These are phyloP conservation scores for Saccopteryx leptura DNA, from an alignment of 2,113 vertebrate genomes.

Conservation along the genomic window DNA sequence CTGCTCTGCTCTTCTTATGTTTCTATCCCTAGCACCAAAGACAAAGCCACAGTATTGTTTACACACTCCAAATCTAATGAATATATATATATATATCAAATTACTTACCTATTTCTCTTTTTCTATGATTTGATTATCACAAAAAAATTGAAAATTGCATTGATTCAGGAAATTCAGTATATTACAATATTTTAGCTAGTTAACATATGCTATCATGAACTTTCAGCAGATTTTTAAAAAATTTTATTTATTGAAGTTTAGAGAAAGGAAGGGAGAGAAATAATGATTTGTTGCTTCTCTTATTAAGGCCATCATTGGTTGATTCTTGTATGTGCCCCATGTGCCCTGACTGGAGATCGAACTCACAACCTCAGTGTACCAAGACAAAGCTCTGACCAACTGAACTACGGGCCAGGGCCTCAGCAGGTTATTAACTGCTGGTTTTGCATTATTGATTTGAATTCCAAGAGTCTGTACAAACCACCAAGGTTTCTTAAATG, in stretches of 20 bases:
- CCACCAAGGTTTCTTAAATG: not conserved
- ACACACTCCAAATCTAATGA: not conserved
- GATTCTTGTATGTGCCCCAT: too few relatives aligned
- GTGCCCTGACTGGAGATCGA: too few relatives aligned
- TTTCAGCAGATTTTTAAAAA: conserved; percentile 1
- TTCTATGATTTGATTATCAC: not conserved
- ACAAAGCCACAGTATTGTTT: not conserved
- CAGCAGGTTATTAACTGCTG: not conserved
- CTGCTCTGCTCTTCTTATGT: not conserved
- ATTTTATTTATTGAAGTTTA: too few relatives aligned
- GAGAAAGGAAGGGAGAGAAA: too few relatives aligned
- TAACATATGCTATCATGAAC: not conserved
- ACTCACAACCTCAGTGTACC: too few relatives aligned
- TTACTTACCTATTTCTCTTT: not conserved
- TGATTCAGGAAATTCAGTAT: not conserved
- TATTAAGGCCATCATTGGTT: too few relatives aligned
- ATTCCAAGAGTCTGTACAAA: not conserved
- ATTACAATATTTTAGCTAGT: not conserved
- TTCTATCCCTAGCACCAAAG: conserved; percentile 14
- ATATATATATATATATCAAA: not conserved
- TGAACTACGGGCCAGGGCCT: too few relatives aligned
- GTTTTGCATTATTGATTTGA: not conserved
- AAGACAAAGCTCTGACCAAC: too few relatives aligned
- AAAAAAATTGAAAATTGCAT: conserved; percentile 18
- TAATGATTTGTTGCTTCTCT: too few relatives aligned